phyloP scores from a whole-genome alignment of 1,140 invertebrate species.

The Eurosta solidaginis region DNA sequence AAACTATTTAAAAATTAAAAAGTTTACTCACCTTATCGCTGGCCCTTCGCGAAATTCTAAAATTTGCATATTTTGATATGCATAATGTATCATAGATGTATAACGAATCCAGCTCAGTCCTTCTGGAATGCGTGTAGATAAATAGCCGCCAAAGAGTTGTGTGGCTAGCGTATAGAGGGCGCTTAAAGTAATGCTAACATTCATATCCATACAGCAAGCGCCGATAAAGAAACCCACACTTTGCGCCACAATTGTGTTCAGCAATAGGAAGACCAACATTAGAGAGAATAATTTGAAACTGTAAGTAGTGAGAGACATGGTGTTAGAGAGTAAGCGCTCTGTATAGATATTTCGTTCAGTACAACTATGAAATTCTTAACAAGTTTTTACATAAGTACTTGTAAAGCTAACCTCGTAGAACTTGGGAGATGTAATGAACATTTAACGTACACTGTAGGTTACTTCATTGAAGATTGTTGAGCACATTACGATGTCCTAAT shows the following conservation, averaged over 20 bases:
- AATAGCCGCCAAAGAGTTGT: conserved; percentile 80
- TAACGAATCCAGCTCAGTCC: conserved; percentile 83
- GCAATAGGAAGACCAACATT: conserved; percentile 73
- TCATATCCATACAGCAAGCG: conserved; percentile 79
- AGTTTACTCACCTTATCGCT: conserved; percentile 68
- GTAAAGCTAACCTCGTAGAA: too few relatives aligned
- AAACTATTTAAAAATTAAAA: background rate
- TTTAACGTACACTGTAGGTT: too few relatives aligned
- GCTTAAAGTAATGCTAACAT: conserved; percentile 79
- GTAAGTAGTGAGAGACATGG: conserved; percentile 38
- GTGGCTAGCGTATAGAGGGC: conserved; percentile 80
- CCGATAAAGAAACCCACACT: conserved; percentile 85
- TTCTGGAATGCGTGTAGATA: conserved; percentile 76
- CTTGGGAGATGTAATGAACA: too few relatives aligned
- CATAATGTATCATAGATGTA: conserved; percentile 81
- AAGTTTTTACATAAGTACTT: background rate
- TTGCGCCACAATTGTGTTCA: conserved; percentile 81
- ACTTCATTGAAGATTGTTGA: too few relatives aligned
- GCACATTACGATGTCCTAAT: too few relatives aligned
- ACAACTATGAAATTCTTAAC: background rate
- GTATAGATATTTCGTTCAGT: background rate
- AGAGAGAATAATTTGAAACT: conserved; percentile 71
- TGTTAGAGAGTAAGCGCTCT: background rate
- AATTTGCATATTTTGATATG: conserved; percentile 85
- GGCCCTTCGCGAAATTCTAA: conserved; percentile 78